Conservation (phyloP, 2,888 invertebrate species). For the Drosophila mercatorum region DNA sequence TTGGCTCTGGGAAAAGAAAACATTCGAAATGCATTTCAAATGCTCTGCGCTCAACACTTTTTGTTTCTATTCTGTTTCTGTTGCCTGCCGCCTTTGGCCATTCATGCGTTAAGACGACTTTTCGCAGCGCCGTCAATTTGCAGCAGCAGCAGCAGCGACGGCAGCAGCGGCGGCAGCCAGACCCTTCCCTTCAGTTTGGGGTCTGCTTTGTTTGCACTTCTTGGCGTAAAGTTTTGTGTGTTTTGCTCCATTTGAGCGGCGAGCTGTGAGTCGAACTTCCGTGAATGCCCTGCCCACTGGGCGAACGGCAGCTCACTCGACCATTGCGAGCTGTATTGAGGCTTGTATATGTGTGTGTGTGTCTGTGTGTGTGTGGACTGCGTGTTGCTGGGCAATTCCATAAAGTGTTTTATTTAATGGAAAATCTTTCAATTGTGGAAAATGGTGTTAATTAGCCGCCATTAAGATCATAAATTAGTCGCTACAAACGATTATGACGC, state of each 20-base stretch:
- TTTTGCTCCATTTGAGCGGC: slow-evolving; percentile 77
- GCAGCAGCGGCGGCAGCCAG: neutral
- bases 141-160: slow-evolving; percentile 26
- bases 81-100: slow-evolving; percentile 55
- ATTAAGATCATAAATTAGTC: slow-evolving; percentile 81
- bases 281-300: slow-evolving; percentile 62
- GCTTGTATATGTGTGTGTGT: slow-evolving; percentile 27
- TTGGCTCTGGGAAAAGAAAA: slow-evolving; percentile 31
- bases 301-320: slow-evolving; percentile 42
- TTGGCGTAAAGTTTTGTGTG: slow-evolving; percentile 60
- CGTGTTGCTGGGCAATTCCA: slow-evolving; percentile 76
- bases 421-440: slow-evolving; percentile 81
- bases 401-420: slow-evolving; percentile 81
- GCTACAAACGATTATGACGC: slow-evolving; percentile 79
- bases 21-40: slow-evolving; percentile 64
- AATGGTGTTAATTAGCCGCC: slow-evolving; percentile 80
- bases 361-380: slow-evolving; percentile 37
- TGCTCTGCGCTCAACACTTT: slow-evolving; percentile 63
- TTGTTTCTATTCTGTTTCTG: slow-evolving; percentile 47
- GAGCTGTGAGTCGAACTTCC: slow-evolving; percentile 58
- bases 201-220: slow-evolving; percentile 73
- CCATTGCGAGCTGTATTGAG: slow-evolving; percentile 45
- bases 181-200: slow-evolving; percentile 61
- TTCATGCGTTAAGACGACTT: slow-evolving; percentile 76
- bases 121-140: slow-evolving; percentile 73